Evolutionary conservation across 1,140 invertebrate genomes (phyloP).

Genomic region (Dendrolimus punctatus): DNA sequence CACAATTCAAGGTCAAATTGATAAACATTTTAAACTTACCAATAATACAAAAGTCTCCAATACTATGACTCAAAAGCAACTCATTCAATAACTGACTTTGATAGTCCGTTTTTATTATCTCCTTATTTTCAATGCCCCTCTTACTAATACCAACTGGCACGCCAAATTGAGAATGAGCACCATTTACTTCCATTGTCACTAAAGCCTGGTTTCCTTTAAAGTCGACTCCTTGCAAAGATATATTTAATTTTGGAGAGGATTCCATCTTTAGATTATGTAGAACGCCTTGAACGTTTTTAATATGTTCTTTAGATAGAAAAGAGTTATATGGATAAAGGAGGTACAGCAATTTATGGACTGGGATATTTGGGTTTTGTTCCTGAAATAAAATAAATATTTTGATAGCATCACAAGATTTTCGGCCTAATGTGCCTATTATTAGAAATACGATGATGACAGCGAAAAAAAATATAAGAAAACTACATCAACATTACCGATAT

Average conservation of each 20-base stretch:
- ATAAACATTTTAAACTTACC: constrained; percentile 37
- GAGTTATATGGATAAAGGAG: constrained; percentile 88
- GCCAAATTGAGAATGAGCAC: constrained; percentile 39
- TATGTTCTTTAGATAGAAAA: constrained; percentile 83
- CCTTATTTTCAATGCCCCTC: constrained; percentile 22
- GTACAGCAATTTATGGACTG: constrained; percentile 78
- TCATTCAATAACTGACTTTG: constrained; percentile 86
- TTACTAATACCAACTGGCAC: constrained; percentile 52
- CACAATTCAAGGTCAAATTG: neutral
- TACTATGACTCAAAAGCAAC: constrained; percentile 83
- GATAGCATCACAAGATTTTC: too few relatives aligned
- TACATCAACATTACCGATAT: too few relatives aligned
- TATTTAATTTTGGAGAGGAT: constrained; percentile 29
- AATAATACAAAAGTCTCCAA: constrained; percentile 90
- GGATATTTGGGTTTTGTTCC: constrained; percentile 79
- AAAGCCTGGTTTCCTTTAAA: constrained; percentile 37
- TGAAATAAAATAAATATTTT: constrained; percentile 55
- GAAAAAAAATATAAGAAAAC: too few relatives aligned
- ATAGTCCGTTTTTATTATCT: constrained; percentile 82
- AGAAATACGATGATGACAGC: too few relatives aligned
- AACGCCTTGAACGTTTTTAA: constrained; percentile 78
- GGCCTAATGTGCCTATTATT: too few relatives aligned
- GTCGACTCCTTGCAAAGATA: constrained; percentile 38
- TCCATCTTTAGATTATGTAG: constrained; percentile 76
- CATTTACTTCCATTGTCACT: constrained; percentile 49